Base-by-base conservation (phyloP, 2,797 vertebrate genomes). In the Micromesistius poutassou region DNA sequence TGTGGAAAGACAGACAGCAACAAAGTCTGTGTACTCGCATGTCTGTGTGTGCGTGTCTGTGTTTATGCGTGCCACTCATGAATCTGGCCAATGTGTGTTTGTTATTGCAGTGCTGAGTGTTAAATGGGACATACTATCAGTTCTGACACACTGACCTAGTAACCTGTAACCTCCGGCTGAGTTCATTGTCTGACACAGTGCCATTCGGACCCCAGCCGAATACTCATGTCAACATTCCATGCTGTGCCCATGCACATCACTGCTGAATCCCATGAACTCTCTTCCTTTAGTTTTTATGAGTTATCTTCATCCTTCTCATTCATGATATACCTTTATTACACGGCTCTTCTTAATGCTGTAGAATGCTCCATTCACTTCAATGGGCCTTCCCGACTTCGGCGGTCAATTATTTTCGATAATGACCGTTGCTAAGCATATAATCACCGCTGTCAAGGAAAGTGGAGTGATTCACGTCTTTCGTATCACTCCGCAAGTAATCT, bases 131-230 rank as follows among this genome's bases (percentile, higher is more conserved):
- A 75, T 62, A 74, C 31, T 30, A 68, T 75, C 72, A 30, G 12
- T 70, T 14, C 73, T 36, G 79, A 89, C 87, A 86, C 80, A 85
- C 77, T 87, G 79, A 87, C 83, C 87, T 75, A 75, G 30, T 84
- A 55, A 87, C 80, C 82, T 84, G 73, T 90, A 87, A 86, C 86
- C 82, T 82, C 74, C 78, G 76, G 78, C 82, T 85, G 86, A 79
- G 82, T 80, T 74, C 72, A 77, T 78, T 83, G 80, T 90, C 79
- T 76, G 1, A 66, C 82, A 78, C 74, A 77, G 55, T 66, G 16
- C 40, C 77, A 82, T 86, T 82, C 84, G 84, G 79, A 78, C 82
- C 72, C 28, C 22, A 70, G 83, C 79, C 77, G 78, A 74, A 79
- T 78, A n/a, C 62, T 71, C 70, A 38, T 71, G 38, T 81, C 78